Conservation (phyloP, 1,140 invertebrate genomes). For the Drosophila novamexicana region DNA sequence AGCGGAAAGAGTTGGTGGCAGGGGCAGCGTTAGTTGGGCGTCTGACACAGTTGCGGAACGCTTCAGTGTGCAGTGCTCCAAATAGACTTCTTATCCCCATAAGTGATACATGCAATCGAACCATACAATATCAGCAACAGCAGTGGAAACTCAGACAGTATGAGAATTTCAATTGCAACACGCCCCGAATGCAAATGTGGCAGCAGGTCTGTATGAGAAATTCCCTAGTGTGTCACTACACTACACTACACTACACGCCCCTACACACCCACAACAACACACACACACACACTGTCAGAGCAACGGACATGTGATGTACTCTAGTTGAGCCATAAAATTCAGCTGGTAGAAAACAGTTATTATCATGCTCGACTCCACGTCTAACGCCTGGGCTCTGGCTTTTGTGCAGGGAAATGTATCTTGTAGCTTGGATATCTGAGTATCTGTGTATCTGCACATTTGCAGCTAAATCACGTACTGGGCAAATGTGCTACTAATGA, state of each 20-base stretch:
- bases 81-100: conserved; percentile 23
- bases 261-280: conserved; percentile 18
- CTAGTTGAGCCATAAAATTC: conserved; percentile 12
- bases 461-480: conserved; percentile 79
- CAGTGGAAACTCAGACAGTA: background rate
- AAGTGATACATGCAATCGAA: conserved; percentile 43
- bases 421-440: background rate
- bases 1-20: no score
- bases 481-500: conserved; percentile 80
- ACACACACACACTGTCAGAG: background rate
- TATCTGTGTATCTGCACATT: conserved; percentile 51
- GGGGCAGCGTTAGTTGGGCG: no score
- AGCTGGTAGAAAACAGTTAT: conserved; percentile 62
- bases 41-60: background rate
- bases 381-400: background rate
- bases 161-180: conserved; percentile 31
- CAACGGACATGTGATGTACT: background rate
- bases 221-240: conserved; percentile 44
- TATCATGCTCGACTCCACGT: conserved; percentile 36
- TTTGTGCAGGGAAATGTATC: background rate
- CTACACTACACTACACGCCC: background rate
- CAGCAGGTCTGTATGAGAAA: conserved; percentile 13
- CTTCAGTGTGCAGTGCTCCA: background rate
- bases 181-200: conserved; percentile 60
- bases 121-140: conserved; percentile 14